A percentile compares a stretch with the other conserved stretches of the same genome.
Evolutionary conservation across 2,888 invertebrate species (phyloP).

Genomic region (Pyrgus malvae): DNA sequence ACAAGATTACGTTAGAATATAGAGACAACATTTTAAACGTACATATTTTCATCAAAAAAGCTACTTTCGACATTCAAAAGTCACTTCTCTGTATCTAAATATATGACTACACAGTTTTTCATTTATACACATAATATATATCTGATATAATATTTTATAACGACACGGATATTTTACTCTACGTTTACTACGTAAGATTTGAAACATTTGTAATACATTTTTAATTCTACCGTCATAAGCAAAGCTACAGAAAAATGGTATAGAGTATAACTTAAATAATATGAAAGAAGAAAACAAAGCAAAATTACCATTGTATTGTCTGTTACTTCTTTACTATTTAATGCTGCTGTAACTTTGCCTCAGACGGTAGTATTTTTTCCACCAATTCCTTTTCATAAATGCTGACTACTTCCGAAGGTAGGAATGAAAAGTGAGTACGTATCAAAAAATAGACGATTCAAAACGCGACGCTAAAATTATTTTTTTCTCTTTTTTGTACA

Average conservation of each 20-base stretch:
- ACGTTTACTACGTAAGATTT: constrained; percentile 19
- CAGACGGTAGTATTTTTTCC: constrained; percentile 9
- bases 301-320: not conserved
- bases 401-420: constrained; percentile 46
- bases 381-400: constrained; percentile 40
- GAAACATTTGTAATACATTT: constrained; percentile 22
- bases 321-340: not conserved
- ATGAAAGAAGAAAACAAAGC: not conserved
- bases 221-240: constrained; percentile 20
- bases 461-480: constrained; percentile 24
- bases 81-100: constrained; percentile 23
- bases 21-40: constrained; percentile 28
- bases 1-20: constrained; percentile 30
- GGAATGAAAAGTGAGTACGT: constrained; percentile 32
- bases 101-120: constrained; percentile 26
- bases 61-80: constrained; percentile 20
- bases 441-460: constrained; percentile 26
- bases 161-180: constrained; percentile 14
- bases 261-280: not conserved
- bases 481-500: constrained; percentile 51
- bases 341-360: constrained; percentile 3
- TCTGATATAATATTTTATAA: constrained; percentile 20
- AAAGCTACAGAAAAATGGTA: not conserved
- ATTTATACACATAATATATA: constrained; percentile 18
- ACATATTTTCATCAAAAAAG: constrained; percentile 12